These are phyloP conservation scores for Hydrocynus forskahlii DNA, from an alignment of 2,797 vertebrate species.

Conservation along the genomic window DNA sequence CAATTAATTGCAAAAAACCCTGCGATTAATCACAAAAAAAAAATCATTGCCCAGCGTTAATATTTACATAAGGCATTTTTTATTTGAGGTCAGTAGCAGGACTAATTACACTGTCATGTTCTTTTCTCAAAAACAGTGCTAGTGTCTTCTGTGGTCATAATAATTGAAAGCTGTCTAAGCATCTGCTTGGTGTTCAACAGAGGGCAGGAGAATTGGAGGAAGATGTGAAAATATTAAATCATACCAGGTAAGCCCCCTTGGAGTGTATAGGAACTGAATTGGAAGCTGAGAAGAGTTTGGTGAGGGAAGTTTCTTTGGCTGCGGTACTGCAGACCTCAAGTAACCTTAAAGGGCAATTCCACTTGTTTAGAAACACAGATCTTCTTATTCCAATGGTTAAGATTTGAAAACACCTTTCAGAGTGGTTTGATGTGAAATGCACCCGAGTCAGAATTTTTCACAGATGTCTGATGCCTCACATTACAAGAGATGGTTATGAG, in stretches of 20 bases:
- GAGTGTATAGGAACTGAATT: not conserved
- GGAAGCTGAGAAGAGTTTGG: not conserved
- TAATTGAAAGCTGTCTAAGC: not conserved
- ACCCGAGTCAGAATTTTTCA: too few relatives aligned
- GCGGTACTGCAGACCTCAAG: not conserved
- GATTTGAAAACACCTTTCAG: too few relatives aligned
- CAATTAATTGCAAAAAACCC: too few relatives aligned
- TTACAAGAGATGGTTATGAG: too few relatives aligned
- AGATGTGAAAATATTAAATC: conserved; percentile 37
- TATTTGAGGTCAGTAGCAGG: not conserved
- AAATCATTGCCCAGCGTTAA: too few relatives aligned
- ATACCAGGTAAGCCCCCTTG: not conserved
- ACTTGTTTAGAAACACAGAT: too few relatives aligned
- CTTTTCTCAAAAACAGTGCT: not conserved
- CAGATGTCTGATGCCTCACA: too few relatives aligned
- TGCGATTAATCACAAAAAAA: too few relatives aligned
- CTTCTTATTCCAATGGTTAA: too few relatives aligned
- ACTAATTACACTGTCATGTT: not conserved
- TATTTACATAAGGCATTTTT: too few relatives aligned
- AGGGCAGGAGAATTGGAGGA: conserved; percentile 9
- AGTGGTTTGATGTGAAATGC: too few relatives aligned
- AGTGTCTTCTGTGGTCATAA: too few relatives aligned
- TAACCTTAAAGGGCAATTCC: not conserved
- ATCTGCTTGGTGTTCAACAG: not conserved
- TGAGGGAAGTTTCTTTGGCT: not conserved